Evolutionary conservation across 2,113 vertebrate genomes (phyloP).

Genomic region (Oncorhynchus kisutch): DNA sequence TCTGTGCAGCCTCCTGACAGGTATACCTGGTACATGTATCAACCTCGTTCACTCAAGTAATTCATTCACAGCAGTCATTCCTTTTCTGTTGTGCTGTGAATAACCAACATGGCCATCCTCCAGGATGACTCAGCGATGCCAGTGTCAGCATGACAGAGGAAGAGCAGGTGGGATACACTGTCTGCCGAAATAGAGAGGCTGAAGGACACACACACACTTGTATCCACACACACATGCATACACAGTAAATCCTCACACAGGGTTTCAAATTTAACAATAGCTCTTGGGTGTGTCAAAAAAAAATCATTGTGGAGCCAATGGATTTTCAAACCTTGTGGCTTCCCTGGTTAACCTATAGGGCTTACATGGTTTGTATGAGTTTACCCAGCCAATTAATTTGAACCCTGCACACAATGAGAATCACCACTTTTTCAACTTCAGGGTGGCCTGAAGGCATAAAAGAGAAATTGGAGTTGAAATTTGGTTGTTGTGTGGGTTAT

Average conservation of each 20-base stretch:
- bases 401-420: not conserved
- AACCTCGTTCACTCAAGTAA: not conserved
- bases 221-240: not conserved
- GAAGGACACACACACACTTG: not conserved
- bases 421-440: not conserved
- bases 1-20: not conserved
- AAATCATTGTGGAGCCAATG: too few species aligned
- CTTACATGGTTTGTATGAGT: not conserved
- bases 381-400: not conserved
- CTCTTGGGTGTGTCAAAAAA: too few species aligned
- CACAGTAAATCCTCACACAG: not conserved
- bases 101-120: not conserved
- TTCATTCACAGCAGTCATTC: not conserved
- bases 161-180: not conserved
- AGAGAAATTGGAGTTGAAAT: not conserved
- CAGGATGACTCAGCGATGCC: not conserved
- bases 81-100: not conserved
- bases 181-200: not conserved
- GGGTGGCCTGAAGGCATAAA: not conserved
- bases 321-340: too few species aligned
- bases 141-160: not conserved
- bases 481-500: constrained; percentile 19
- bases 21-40: not conserved
- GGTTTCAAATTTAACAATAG: not conserved
- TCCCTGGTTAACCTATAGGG: too few species aligned